Conservation (phyloP, 2,113 vertebrate species). For the Eublepharis macularius region DNA sequence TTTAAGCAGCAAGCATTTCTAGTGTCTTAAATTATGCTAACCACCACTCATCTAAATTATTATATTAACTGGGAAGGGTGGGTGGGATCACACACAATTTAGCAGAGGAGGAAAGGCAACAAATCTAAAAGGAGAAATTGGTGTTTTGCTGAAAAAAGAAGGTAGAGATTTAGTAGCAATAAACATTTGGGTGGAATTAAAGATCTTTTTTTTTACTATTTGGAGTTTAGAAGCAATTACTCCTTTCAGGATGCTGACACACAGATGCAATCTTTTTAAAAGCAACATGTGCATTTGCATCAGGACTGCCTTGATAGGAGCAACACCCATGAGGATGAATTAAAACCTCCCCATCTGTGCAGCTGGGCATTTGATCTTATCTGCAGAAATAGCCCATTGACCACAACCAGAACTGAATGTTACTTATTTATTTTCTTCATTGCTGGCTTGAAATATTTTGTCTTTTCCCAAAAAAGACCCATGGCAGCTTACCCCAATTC, state of each 20-base stretch:
- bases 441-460: no score
- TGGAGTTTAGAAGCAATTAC: slow-evolving; percentile 35
- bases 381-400: neutral
- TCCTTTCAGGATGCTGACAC: slow-evolving; percentile 5
- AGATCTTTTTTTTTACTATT: slow-evolving; percentile 13
- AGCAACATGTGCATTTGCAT: neutral
- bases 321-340: neutral
- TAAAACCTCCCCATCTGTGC: neutral
- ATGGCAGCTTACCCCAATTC: no score
- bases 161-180: slow-evolving; percentile 8
- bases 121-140: slow-evolving; percentile 50
- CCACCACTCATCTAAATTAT: slow-evolving; percentile 63
- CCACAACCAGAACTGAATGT: neutral
- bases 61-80: slow-evolving; percentile 61
- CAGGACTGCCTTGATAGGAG: neutral
- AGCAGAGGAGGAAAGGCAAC: slow-evolving; percentile 59
- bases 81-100: slow-evolving; percentile 36
- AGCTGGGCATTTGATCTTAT: neutral
- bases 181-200: slow-evolving; percentile 51
- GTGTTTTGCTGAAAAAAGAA: slow-evolving; percentile 45
- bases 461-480: no score
- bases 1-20: slow-evolving; percentile 42
- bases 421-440: no score
- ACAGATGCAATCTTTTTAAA: neutral
- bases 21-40: slow-evolving; percentile 63